phyloP scores from a whole-genome alignment of 2,888 invertebrate species.

The Sceliomorpha sp. region DNA sequence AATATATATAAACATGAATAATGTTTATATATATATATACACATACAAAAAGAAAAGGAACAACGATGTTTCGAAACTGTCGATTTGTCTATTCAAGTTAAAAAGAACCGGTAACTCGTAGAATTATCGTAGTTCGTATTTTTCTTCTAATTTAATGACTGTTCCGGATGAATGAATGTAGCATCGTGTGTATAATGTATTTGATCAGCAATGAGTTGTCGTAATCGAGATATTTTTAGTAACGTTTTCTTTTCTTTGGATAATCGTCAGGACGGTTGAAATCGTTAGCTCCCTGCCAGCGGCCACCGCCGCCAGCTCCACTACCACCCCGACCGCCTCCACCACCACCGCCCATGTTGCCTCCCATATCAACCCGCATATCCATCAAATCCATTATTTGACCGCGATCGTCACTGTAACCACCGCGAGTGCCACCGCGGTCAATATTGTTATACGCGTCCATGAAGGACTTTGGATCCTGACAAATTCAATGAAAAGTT shows the following conservation, averaged over 20 bases:
- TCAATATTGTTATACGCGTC: slow-evolving; percentile 80
- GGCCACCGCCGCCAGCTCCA: slow-evolving; percentile 75
- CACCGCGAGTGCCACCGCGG: slow-evolving; percentile 75
- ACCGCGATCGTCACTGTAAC: slow-evolving; percentile 78
- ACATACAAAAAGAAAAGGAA: too few relatives aligned
- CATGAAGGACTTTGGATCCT: slow-evolving; percentile 81
- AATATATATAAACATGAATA: too few relatives aligned
- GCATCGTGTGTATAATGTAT: too few relatives aligned
- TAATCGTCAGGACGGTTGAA: slow-evolving; percentile 85
- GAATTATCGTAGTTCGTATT: too few relatives aligned
- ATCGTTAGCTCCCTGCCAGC: slow-evolving; percentile 79
- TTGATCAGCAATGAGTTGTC: too few relatives aligned
- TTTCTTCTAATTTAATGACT: too few relatives aligned
- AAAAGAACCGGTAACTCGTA: too few relatives aligned
- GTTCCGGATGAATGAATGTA: too few relatives aligned
- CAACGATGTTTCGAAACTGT: too few relatives aligned
- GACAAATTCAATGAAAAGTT: slow-evolving; percentile 24
- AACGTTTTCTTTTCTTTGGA: slow-evolving; percentile 85
- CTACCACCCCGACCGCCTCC: slow-evolving; percentile 57
- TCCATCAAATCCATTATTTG: slow-evolving; percentile 80
- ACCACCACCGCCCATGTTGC: slow-evolving; percentile 61
- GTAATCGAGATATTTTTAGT: too few relatives aligned
- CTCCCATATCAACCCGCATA: slow-evolving; percentile 79
- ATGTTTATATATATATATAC: too few relatives aligned
- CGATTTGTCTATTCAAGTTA: too few relatives aligned